Evolutionary conservation across 2,797 vertebrate species (phyloP).

Genomic region (Aselliscus stoliczkanus): DNA sequence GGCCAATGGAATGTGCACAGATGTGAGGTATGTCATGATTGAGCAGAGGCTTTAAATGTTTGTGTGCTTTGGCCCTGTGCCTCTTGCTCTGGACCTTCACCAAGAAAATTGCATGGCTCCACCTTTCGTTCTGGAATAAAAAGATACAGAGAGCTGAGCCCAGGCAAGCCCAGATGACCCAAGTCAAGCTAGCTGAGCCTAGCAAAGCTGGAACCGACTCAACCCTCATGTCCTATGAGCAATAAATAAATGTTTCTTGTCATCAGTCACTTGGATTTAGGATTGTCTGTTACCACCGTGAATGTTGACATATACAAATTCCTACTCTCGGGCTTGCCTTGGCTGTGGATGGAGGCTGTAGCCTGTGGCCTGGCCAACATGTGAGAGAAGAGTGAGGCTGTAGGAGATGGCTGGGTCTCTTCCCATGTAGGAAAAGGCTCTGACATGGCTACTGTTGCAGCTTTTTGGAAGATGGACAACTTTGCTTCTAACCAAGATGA

Average conservation of each 20-base stretch:
- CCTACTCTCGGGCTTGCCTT: neutral
- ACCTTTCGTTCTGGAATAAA: neutral
- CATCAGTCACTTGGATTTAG: neutral
- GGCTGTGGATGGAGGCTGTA: neutral
- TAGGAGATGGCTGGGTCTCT: neutral
- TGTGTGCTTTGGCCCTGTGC: neutral
- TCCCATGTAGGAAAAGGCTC: neutral
- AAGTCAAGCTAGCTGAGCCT: neutral
- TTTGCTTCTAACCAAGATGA: neutral
- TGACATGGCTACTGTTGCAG: neutral
- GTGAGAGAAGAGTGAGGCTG: neutral
- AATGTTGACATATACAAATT: neutral
- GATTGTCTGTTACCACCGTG: neutral
- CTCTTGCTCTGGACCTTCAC: neutral
- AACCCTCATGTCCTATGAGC: neutral
- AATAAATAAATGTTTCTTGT: neutral
- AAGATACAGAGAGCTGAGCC: neutral
- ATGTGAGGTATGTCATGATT: neutral
- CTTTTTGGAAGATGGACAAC: neutral
- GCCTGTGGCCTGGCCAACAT: neutral
- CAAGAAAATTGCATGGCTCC: neutral
- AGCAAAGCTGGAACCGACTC: neutral
- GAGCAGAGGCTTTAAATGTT: neutral
- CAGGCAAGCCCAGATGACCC: neutral
- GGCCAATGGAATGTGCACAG: neutral